Evolutionary conservation across 2,797 vertebrate genomes (phyloP).

Genomic region (Coracias cyanogaster): DNA sequence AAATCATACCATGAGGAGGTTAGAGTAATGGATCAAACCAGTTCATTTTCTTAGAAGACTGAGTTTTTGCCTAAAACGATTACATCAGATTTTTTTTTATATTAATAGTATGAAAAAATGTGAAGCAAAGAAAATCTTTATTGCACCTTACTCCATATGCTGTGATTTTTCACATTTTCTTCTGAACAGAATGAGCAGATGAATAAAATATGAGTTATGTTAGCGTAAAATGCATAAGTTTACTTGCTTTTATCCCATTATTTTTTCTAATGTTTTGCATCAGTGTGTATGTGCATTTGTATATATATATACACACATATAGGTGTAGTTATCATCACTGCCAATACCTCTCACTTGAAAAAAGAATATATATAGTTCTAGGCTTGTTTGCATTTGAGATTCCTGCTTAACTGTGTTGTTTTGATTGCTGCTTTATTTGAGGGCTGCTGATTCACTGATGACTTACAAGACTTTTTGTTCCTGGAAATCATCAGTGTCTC

Average conservation of each 20-base stretch:
- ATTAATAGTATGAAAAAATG: not conserved
- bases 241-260: not conserved
- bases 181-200: not conserved
- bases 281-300: not conserved
- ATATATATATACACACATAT: fast-evolving
- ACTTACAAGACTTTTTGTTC: not conserved
- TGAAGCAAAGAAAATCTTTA: not conserved
- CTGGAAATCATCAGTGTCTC: not conserved
- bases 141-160: not conserved
- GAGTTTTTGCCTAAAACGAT: not conserved
- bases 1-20: not conserved
- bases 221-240: not conserved
- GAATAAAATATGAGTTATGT: not conserved
- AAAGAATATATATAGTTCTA: not conserved
- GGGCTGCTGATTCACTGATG: not conserved
- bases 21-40: not conserved
- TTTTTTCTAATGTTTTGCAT: not conserved
- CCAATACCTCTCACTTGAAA: not conserved
- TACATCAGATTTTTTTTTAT: not conserved
- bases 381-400: not conserved
- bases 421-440: not conserved
- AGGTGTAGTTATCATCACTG: not conserved
- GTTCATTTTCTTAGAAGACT: not conserved
- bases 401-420: not conserved
- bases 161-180: not conserved